These are phyloP conservation scores for Phortica variegata DNA, from an alignment of 1,140 invertebrate genomes.

Conservation along the genomic window DNA sequence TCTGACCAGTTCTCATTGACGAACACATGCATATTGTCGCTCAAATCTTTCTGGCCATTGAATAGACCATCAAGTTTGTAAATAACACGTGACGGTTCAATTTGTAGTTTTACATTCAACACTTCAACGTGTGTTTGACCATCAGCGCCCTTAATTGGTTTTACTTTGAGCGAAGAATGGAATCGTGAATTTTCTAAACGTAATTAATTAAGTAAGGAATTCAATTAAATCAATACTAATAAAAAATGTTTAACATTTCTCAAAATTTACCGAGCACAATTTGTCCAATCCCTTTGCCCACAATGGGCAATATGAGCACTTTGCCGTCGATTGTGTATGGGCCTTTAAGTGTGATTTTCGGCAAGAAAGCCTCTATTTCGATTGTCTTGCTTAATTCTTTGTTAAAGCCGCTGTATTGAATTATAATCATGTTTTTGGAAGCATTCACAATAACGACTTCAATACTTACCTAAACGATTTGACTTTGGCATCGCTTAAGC, in stretches of 20 bases:
- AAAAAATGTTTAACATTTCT: not conserved
- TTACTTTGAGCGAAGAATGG: slow-evolving; percentile 17
- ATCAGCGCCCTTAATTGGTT: slow-evolving; percentile 18
- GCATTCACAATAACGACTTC: not conserved
- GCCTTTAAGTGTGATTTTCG: slow-evolving; percentile 49
- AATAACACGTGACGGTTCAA: slow-evolving; percentile 26
- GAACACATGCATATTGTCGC: slow-evolving; percentile 48
- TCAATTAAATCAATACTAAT: not conserved
- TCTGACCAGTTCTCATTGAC: slow-evolving; percentile 59
- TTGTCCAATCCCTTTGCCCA: slow-evolving; percentile 57
- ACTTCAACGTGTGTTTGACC: slow-evolving; percentile 26
- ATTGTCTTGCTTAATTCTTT: slow-evolving; percentile 17
- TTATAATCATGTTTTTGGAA: not conserved
- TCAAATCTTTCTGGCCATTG: slow-evolving; percentile 56
- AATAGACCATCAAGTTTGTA: slow-evolving; percentile 54
- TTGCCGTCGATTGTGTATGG: slow-evolving; percentile 60
- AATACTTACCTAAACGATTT: slow-evolving; percentile 25
- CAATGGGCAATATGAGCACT: slow-evolving; percentile 61
- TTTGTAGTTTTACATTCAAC: slow-evolving; percentile 9
- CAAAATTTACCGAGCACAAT: slow-evolving; percentile 29
- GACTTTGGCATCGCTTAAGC: slow-evolving; percentile 34
- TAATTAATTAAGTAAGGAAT: not conserved
- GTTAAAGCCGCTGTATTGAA: slow-evolving; percentile 29
- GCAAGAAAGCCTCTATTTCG: slow-evolving; percentile 21
- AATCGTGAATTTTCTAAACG: slow-evolving; percentile 18